phyloP scores from a whole-genome alignment of 2,113 vertebrate species.

The Channa argus region DNA sequence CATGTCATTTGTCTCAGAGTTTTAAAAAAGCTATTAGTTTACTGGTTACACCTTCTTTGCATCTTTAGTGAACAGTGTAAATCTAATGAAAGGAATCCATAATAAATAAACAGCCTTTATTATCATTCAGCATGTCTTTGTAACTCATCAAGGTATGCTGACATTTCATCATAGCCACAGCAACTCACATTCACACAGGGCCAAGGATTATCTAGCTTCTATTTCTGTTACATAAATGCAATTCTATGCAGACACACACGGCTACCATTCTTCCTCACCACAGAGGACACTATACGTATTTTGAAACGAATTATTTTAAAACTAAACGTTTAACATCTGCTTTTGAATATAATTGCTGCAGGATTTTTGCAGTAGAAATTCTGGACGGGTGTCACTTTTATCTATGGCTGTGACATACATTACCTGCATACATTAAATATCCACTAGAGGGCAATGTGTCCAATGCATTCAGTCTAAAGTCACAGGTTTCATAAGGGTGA shows the following conservation, averaged over 20 bases:
- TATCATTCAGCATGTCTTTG: not conserved
- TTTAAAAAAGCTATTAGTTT: not conserved
- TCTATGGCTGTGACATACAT: conserved; percentile 8
- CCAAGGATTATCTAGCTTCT: not conserved
- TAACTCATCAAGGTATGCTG: no score
- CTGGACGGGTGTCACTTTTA: not conserved
- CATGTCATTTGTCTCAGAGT: not conserved
- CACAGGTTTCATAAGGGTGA: conserved; percentile 62
- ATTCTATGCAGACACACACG: not conserved
- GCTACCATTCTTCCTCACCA: not conserved
- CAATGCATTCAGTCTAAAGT: conserved; percentile 72
- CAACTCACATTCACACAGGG: not conserved
- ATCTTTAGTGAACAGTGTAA: conserved; percentile 1
- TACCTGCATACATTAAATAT: conserved; percentile 25
- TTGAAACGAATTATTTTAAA: not conserved
- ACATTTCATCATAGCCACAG: not conserved
- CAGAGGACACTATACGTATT: not conserved
- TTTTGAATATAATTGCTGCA: not conserved
- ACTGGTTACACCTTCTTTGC: not conserved
- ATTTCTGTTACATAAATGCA: not conserved
- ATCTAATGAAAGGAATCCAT: conserved; percentile 7
- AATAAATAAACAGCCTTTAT: not conserved
- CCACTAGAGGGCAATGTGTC: conserved; percentile 84
- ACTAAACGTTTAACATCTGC: not conserved
- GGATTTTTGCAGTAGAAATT: not conserved